These are phyloP conservation scores for Corticium candelabrum DNA, from an alignment of 37 sponge, comb jelly and placozoan species.

Conservation along the genomic window DNA sequence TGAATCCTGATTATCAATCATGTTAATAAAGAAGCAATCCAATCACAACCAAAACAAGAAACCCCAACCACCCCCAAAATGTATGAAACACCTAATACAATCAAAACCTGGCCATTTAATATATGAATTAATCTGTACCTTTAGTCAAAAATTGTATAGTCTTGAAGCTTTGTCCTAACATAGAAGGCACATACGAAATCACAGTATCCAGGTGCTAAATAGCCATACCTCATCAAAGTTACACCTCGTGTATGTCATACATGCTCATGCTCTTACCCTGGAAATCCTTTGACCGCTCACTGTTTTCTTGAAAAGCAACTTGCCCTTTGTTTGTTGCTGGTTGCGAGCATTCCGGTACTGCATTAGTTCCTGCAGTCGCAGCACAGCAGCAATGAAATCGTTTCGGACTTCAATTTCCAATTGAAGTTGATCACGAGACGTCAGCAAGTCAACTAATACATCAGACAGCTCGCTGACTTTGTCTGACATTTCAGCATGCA, in stretches of 20 bases:
- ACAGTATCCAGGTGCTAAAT: background rate
- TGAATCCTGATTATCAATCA: too few species aligned
- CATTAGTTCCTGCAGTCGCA: slow-evolving; percentile 27
- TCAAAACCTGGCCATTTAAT: background rate
- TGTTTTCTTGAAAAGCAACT: too few species aligned
- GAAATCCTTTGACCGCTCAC: too few species aligned
- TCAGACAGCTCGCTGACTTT: slow-evolving; percentile 43
- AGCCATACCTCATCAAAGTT: too few species aligned
- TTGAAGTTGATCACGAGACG: slow-evolving; percentile 25
- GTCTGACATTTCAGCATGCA: slow-evolving; percentile 47
- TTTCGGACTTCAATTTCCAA: slow-evolving; percentile 33
- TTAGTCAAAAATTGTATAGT: background rate
- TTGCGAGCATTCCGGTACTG: background rate
- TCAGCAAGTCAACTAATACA: slow-evolving; percentile 24
- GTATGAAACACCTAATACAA: background rate
- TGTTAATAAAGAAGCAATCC: too few species aligned
- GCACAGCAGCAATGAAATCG: slow-evolving; percentile 48
- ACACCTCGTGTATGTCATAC: too few species aligned
- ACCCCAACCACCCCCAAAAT: too few species aligned
- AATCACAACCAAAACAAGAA: too few species aligned
- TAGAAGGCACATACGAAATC: background rate
- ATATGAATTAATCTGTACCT: too few species aligned
- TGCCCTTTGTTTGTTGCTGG: too few species aligned
- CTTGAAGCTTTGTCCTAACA: background rate
- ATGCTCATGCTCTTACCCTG: too few species aligned